phyloP scores from a whole-genome alignment of 2,888 invertebrate genomes.

The Lumbricus terrestris region DNA sequence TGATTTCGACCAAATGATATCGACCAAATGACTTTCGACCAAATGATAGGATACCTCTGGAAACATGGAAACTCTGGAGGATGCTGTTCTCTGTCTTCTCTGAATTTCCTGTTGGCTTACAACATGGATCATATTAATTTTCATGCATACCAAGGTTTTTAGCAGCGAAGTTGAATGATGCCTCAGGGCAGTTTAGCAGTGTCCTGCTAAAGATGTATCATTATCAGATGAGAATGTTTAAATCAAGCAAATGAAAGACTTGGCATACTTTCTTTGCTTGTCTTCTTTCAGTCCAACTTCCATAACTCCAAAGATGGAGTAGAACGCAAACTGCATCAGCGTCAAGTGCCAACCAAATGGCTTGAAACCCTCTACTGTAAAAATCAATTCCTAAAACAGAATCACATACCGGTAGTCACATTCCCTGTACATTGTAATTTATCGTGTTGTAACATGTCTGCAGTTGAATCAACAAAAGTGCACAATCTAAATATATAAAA shows the following conservation, averaged over 20 bases:
- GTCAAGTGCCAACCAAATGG: constrained; percentile 90
- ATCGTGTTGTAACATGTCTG: neutral
- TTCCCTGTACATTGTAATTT: neutral
- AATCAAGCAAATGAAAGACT: neutral
- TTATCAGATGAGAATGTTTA: neutral
- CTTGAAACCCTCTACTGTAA: constrained; percentile 82
- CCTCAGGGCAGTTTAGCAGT: neutral
- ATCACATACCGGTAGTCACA: neutral
- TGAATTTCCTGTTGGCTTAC: neutral
- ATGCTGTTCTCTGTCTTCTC: no score
- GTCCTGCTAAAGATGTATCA: neutral
- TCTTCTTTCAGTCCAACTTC: constrained; percentile 70
- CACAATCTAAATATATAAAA: neutral
- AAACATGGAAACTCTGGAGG: no score
- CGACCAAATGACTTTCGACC: no score
- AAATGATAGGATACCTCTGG: no score
- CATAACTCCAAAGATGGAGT: constrained; percentile 75
- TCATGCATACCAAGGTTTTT: neutral
- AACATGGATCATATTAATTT: neutral
- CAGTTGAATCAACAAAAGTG: neutral
- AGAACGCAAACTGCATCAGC: constrained; percentile 83
- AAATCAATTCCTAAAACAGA: constrained; percentile 75
- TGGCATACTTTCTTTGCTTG: constrained; percentile 60
- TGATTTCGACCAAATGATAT: no score
- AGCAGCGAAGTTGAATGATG: neutral